These are phyloP conservation scores for Tupaia chinensis DNA, from an alignment of 2,113 vertebrate species.

Conservation along the genomic window DNA sequence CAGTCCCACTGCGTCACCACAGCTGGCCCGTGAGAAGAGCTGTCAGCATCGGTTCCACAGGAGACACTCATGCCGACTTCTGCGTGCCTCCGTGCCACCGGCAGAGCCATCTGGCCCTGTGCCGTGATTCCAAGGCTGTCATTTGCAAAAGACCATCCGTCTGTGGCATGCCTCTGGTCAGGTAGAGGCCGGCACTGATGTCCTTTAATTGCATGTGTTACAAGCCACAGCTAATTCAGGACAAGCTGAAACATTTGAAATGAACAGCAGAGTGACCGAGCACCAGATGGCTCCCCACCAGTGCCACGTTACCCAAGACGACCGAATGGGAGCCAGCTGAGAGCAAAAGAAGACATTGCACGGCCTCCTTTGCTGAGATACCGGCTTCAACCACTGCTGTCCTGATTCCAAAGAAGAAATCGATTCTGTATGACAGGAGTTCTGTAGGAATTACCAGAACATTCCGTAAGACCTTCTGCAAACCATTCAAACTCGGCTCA, in stretches of 20 bases:
- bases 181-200: slow-evolving; percentile 4
- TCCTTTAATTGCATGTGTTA: slow-evolving; percentile 45
- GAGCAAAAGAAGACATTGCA: background rate
- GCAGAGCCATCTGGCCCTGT: background rate
- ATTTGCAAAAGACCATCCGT: background rate
- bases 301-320: slow-evolving; percentile 62
- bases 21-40: background rate
- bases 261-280: background rate
- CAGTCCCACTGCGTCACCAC: too few species aligned
- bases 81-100: background rate
- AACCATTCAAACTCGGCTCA: background rate
- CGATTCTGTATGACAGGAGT: background rate
- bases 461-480: slow-evolving; percentile 16
- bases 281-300: background rate
- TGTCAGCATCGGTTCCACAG: background rate
- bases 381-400: background rate
- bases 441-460: background rate
- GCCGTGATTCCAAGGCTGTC: background rate
- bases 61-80: background rate
- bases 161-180: slow-evolving; percentile 60
- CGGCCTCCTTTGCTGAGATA: background rate
- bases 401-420: background rate
- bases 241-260: slow-evolving; percentile 58
- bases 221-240: slow-evolving; percentile 76
- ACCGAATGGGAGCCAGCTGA: background rate